These are phyloP conservation scores for Heteromyza rotundicornis DNA, from an alignment of 2,888 invertebrate species.

Conservation along the genomic window DNA sequence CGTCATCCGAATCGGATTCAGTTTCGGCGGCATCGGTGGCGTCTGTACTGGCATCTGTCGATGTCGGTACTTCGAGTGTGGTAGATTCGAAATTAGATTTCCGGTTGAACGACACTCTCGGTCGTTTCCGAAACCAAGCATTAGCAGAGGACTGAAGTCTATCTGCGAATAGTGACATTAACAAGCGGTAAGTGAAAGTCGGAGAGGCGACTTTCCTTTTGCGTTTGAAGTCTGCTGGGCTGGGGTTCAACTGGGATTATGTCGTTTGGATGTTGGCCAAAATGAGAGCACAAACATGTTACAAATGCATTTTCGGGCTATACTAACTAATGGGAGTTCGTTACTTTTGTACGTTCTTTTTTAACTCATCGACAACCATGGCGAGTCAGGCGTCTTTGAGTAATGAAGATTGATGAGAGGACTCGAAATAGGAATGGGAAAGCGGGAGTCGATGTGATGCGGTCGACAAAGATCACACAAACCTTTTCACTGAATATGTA, in stretches of 20 bases:
- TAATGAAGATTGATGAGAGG: too few relatives aligned
- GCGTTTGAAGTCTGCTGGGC: not conserved
- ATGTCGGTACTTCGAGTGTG: not conserved
- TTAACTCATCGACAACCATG: too few relatives aligned
- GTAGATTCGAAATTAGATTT: not conserved
- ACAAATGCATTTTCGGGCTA: too few relatives aligned
- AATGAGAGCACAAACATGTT: not conserved
- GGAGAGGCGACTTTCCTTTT: not conserved
- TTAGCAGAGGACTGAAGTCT: slow-evolving; percentile 36
- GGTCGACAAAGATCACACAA: too few relatives aligned
- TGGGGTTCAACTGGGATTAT: not conserved
- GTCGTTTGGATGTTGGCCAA: not conserved
- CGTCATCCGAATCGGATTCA: slow-evolving; percentile 6
- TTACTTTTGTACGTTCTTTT: too few relatives aligned
- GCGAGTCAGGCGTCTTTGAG: too few relatives aligned
- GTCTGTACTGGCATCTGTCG: not conserved
- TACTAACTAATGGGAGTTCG: too few relatives aligned
- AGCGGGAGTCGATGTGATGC: too few relatives aligned
- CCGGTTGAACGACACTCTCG: not conserved
- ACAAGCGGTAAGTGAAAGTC: slow-evolving; percentile 16
- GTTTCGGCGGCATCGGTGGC: not conserved
- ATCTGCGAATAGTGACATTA: slow-evolving; percentile 37
- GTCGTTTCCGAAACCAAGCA: slow-evolving; percentile 13
- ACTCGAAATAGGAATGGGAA: too few relatives aligned
- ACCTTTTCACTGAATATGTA: too few relatives aligned